phyloP scores from a whole-genome alignment of 2,113 vertebrate species.

The Antechinus flavipes region DNA sequence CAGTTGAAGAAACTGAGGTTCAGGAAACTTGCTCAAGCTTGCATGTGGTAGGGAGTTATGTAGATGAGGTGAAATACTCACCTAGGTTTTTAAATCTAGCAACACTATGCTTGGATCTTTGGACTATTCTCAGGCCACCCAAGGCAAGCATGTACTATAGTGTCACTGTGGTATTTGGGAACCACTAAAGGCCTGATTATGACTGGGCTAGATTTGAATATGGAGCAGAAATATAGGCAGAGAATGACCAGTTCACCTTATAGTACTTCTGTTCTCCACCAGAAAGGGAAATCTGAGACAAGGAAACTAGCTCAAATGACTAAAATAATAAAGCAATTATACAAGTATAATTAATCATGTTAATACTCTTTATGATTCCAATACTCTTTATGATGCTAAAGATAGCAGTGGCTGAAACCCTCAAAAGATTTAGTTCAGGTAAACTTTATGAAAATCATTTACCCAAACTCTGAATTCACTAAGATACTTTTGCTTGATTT shows the following conservation, averaged over 20 bases:
- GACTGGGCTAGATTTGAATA: not conserved
- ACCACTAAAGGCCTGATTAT: not conserved
- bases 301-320: slow-evolving; percentile 5
- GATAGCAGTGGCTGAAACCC: slow-evolving; percentile 45
- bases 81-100: not conserved
- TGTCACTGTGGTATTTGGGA: not conserved
- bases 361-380: slow-evolving; percentile 53
- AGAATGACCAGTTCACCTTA: not conserved
- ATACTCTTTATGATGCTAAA: slow-evolving; percentile 27
- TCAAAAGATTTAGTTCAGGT: slow-evolving; percentile 21
- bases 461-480: not conserved
- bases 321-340: slow-evolving; percentile 44
- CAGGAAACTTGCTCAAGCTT: not conserved
- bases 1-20: not conserved
- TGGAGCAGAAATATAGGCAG: not conserved
- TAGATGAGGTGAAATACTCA: not conserved
- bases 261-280: not conserved
- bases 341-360: slow-evolving; percentile 33
- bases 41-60: not conserved
- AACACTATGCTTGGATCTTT: not conserved
- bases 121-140: not conserved
- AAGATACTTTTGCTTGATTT: not conserved
- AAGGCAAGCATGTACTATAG: not conserved
- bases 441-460: slow-evolving; percentile 29
- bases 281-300: slow-evolving; percentile 53